A percentile compares a stretch with the other conserved stretches of the same genome.
Conservation (phyloP, 2,797 vertebrate species). For the Aselliscus stoliczkanus region DNA sequence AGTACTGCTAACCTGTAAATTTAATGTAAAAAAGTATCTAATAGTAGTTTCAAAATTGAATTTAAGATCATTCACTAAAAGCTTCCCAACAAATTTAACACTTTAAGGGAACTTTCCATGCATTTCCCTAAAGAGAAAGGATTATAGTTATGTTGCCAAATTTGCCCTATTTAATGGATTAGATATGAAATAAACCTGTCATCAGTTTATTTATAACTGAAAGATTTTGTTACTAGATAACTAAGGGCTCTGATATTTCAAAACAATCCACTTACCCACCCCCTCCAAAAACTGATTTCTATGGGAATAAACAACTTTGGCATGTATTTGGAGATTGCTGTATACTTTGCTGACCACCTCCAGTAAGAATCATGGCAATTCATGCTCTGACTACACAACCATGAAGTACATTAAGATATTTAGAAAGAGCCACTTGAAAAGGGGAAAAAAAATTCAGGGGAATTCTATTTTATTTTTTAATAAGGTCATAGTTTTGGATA, state of each 20-base stretch:
- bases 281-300: background rate
- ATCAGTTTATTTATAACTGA: background rate
- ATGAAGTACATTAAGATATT: background rate
- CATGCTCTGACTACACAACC: background rate
- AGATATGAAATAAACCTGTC: background rate
- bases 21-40: background rate
- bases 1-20: background rate
- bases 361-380: slow-evolving; percentile 7
- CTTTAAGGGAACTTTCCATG: background rate
- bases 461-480: background rate
- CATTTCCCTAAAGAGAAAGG: background rate
- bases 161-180: background rate
- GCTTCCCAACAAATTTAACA: background rate
- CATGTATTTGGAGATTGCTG: background rate
- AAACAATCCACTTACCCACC: background rate
- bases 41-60: background rate
- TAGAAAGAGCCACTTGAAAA: slow-evolving; percentile 17
- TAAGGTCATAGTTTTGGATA: background rate
- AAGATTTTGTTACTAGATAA: slow-evolving; percentile 30
- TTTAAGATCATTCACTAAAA: slow-evolving; percentile 35
- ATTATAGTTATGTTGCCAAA: background rate
- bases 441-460: background rate
- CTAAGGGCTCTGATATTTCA: background rate
- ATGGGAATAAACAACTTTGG: background rate
- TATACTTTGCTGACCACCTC: background rate